Conservation (phyloP, 2,888 invertebrate genomes). For the Sinopyrophorus schimmeli region DNA sequence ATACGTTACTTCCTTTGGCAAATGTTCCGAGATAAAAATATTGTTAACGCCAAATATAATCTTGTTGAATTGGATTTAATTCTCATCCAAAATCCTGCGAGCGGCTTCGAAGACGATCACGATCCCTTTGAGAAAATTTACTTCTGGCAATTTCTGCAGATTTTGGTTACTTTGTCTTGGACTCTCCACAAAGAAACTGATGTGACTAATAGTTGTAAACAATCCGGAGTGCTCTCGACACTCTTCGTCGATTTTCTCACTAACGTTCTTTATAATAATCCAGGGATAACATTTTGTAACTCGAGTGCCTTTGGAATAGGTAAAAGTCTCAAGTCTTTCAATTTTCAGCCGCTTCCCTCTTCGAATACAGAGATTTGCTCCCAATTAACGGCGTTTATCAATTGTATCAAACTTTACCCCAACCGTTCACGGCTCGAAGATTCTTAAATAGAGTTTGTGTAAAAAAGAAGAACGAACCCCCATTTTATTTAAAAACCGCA, state of each 20-base stretch:
- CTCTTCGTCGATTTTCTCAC: slow-evolving; percentile 61
- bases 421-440: slow-evolving; percentile 53
- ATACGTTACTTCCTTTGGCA: slow-evolving; percentile 65
- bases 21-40: slow-evolving; percentile 61
- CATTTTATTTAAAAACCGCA: slow-evolving; percentile 19
- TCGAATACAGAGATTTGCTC: slow-evolving; percentile 46
- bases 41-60: slow-evolving; percentile 58
- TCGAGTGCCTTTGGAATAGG: background rate
- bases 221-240: slow-evolving; percentile 58
- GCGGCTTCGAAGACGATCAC: slow-evolving; percentile 56
- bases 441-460: slow-evolving; percentile 24
- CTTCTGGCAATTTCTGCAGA: slow-evolving; percentile 66
- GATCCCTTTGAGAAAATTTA: slow-evolving; percentile 64
- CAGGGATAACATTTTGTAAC: slow-evolving; percentile 7
- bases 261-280: slow-evolving; percentile 55
- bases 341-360: slow-evolving; percentile 31
- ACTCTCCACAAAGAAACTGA: slow-evolving; percentile 54
- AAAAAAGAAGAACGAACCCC: slow-evolving; percentile 21
- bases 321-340: background rate
- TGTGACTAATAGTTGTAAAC: slow-evolving; percentile 50
- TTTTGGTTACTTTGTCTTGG: slow-evolving; percentile 59
- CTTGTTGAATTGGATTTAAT: slow-evolving; percentile 59
- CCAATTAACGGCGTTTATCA: slow-evolving; percentile 56
- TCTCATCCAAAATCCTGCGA: slow-evolving; percentile 57
- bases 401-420: slow-evolving; percentile 56